Percentiles rank a stretch among this genome's conserved stretches.
Evolutionary conservation across 2,113 vertebrate species (phyloP).

Genomic region (Chaenogobius annularis): DNA sequence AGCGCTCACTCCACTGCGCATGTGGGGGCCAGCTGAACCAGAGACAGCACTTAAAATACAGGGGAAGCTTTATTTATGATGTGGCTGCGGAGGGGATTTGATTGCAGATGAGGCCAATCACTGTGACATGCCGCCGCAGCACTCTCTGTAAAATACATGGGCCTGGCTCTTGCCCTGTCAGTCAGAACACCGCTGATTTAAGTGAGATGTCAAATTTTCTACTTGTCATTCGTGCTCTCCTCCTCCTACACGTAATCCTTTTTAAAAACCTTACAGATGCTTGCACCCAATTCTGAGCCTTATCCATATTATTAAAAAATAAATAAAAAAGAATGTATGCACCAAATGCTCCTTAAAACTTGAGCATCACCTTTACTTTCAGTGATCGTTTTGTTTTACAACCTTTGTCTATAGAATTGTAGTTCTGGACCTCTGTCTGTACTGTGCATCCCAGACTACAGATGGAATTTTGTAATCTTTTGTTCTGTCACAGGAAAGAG

Average conservation of each 20-base stretch:
- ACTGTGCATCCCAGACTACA: neutral
- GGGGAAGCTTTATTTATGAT: conserved; percentile 11
- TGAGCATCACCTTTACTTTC: no score
- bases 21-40: neutral
- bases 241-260: conserved; percentile 31
- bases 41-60: conserved; percentile 7
- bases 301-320: no score
- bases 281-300: conserved; percentile 10
- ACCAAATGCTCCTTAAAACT: no score
- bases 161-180: conserved; percentile 30
- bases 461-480: no score
- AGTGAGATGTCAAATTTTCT: conserved; percentile 42
- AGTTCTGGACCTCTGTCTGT: neutral
- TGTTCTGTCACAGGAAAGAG: conserved; percentile 46
- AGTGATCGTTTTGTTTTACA: no score
- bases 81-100: neutral
- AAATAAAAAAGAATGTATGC: no score
- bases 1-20: neutral
- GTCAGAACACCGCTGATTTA: conserved; percentile 39
- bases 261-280: conserved; percentile 5
- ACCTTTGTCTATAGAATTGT: neutral
- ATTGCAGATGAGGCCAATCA: conserved; percentile 33
- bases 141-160: conserved; percentile 19
- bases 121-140: conserved; percentile 18
- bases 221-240: conserved; percentile 43